Conservation (phyloP, 2,888 invertebrate species). For the Athalia circularis region DNA sequence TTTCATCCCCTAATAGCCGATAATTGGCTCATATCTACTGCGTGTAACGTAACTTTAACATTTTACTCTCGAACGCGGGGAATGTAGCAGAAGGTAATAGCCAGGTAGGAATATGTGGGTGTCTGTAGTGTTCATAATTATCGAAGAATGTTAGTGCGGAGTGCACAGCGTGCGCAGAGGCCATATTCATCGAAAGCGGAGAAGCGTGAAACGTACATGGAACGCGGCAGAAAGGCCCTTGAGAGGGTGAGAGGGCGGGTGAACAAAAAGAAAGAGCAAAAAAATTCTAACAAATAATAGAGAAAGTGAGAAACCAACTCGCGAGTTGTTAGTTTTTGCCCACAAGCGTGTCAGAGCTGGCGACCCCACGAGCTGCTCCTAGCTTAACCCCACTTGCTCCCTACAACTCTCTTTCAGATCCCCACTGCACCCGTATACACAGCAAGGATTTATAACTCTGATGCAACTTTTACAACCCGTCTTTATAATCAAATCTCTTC, state of each 20-base stretch:
- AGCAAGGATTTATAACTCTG: conserved; percentile 44
- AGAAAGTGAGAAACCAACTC: conserved; percentile 50
- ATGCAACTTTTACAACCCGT: conserved; percentile 64
- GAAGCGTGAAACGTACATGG: conserved; percentile 27
- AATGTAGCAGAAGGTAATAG: no score
- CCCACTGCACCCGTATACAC: background rate
- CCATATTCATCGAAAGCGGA: conserved; percentile 35
- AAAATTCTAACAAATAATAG: background rate
- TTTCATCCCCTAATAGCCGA: no score
- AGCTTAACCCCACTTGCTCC: conserved; percentile 70
- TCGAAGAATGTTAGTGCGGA: background rate
- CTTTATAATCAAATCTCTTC: background rate
- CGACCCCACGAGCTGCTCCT: conserved; percentile 67
- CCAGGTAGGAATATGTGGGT: no score
- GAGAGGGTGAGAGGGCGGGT: conserved; percentile 6
- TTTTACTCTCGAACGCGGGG: no score
- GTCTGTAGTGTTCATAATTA: conserved; percentile 22
- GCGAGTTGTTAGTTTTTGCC: conserved; percentile 56
- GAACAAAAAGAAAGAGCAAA: conserved; percentile 39
- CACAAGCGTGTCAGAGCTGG: conserved; percentile 66
- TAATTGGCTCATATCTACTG: conserved; percentile 23
- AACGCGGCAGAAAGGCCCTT: background rate
- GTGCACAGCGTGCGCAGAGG: conserved; percentile 36
- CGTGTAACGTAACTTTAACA: background rate
- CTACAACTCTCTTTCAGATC: conserved; percentile 53